Evolutionary conservation across 2,113 vertebrate genomes (phyloP).

Genomic region (Rhodinocichla rosea): DNA sequence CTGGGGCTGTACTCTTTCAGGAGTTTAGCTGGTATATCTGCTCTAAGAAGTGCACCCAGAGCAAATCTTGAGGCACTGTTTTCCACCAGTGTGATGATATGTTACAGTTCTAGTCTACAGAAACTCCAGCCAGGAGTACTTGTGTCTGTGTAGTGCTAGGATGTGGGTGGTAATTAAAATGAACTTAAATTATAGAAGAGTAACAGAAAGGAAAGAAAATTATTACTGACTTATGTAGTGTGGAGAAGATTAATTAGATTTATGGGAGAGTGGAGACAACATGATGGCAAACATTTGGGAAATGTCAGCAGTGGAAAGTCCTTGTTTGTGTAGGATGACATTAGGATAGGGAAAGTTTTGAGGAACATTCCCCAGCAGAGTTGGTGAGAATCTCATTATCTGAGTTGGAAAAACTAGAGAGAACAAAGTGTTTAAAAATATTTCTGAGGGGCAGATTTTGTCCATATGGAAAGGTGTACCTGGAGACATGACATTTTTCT

Average conservation of each 20-base stretch:
- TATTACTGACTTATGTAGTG: neutral
- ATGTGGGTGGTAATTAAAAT: neutral
- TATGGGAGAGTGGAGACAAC: neutral
- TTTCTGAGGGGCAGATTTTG: neutral
- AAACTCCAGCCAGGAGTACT: neutral
- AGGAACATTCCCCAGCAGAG: neutral
- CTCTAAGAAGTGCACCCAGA: neutral
- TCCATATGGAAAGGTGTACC: neutral
- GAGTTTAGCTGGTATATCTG: neutral
- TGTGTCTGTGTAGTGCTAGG: neutral
- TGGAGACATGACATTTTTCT: neutral
- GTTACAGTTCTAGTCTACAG: neutral
- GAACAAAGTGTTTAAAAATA: neutral
- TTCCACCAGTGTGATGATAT: neutral
- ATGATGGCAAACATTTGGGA: neutral
- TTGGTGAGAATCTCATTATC: neutral
- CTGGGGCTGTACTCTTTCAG: neutral
- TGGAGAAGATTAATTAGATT: neutral
- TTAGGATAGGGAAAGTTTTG: neutral
- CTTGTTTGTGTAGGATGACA: neutral
- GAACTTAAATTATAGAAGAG: neutral
- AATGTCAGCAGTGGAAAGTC: neutral
- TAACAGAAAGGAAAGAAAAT: neutral
- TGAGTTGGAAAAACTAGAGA: neutral
- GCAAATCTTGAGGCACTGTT: neutral